Evolutionary conservation across 2,888 invertebrate genomes (phyloP).

Genomic region (Erebia ligea): DNA sequence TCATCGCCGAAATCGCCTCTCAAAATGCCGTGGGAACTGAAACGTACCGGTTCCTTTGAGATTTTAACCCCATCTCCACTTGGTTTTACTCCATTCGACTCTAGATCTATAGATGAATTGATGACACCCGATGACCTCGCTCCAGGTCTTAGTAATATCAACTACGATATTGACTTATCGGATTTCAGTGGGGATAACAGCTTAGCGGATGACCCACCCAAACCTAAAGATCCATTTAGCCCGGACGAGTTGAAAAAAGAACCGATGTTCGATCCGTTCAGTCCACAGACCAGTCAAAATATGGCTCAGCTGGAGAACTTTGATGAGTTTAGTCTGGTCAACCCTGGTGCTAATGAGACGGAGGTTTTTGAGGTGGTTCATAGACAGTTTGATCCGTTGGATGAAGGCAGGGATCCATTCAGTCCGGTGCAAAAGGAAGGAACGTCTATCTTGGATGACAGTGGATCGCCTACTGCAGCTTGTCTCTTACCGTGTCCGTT

Average conservation of each 20-base stretch:
- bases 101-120: slow-evolving; percentile 82
- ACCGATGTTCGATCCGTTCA: slow-evolving; percentile 49
- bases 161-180: slow-evolving; percentile 90
- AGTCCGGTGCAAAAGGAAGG: slow-evolving; percentile 46
- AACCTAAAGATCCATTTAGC: slow-evolving; percentile 82
- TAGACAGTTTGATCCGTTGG: slow-evolving; percentile 39
- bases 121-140: slow-evolving; percentile 85
- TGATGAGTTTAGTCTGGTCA: slow-evolving; percentile 66
- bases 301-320: slow-evolving; percentile 59
- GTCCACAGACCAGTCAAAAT: slow-evolving; percentile 42
- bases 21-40: slow-evolving; percentile 64
- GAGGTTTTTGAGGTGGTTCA: slow-evolving; percentile 70
- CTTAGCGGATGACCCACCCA: slow-evolving; percentile 81
- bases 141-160: slow-evolving; percentile 86
- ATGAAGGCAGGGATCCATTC: slow-evolving; percentile 44
- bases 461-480: slow-evolving; percentile 69
- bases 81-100: slow-evolving; percentile 81
- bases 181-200: slow-evolving; percentile 90
- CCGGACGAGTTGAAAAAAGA: slow-evolving; percentile 70
- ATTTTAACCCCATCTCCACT: slow-evolving; percentile 84
- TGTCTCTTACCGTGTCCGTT: slow-evolving; percentile 83
- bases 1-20: slow-evolving; percentile 62
- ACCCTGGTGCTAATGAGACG: slow-evolving; percentile 48
- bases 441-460: slow-evolving; percentile 69
- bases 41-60: slow-evolving; percentile 75